Conservation (phyloP, 1,140 invertebrate species). For the Fopius arisanus region DNA sequence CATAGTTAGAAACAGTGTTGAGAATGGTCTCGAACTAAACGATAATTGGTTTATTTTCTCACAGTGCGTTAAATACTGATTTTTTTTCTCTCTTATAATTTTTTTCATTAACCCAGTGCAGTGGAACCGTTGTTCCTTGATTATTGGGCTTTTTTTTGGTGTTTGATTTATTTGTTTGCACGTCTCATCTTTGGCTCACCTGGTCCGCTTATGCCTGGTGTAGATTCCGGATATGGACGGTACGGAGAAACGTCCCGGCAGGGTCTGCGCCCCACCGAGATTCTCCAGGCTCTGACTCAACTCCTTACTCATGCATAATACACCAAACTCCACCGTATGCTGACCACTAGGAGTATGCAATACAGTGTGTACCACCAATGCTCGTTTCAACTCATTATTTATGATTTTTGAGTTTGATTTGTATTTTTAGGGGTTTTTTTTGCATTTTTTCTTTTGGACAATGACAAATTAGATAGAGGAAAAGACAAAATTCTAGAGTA, state of each 20-base stretch:
- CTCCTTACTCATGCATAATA: constrained; percentile 67
- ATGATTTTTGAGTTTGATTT: background rate
- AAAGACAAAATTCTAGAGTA: background rate
- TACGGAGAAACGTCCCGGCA: constrained; percentile 65
- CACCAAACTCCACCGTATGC: constrained; percentile 67
- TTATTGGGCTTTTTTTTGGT: constrained; percentile 27
- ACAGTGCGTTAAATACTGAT: background rate
- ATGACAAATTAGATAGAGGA: background rate
- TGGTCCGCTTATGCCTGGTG: constrained; percentile 69
- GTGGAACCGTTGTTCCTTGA: background rate
- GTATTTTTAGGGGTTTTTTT: constrained; percentile 5
- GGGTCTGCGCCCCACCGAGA: constrained; percentile 67
- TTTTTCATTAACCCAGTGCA: background rate
- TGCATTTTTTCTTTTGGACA: background rate
- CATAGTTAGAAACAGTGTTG: background rate
- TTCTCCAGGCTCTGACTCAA: constrained; percentile 69
- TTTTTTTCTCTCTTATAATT: background rate
- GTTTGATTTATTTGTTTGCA: constrained; percentile 35
- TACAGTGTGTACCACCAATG: constrained; percentile 63
- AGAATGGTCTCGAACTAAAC: background rate
- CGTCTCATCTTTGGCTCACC: constrained; percentile 58
- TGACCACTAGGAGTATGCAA: constrained; percentile 66
- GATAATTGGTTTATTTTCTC: no score
- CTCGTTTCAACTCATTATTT: constrained; percentile 50
- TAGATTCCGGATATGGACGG: constrained; percentile 67